Conservation (phyloP, 2,113 vertebrate species). For the Sciurus niger region DNA sequence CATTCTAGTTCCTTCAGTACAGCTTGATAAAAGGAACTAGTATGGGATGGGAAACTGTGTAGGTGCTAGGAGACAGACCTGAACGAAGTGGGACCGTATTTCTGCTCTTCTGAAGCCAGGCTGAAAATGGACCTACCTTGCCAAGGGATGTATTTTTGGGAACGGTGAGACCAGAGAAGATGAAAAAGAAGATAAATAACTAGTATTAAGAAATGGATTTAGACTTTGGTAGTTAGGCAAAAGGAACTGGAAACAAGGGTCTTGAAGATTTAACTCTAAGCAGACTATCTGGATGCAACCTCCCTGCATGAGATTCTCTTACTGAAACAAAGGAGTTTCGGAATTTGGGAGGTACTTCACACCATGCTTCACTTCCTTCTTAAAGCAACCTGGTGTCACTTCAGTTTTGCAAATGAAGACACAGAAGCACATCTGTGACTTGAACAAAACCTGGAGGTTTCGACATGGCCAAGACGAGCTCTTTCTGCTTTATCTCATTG, state of each 20-base stretch:
- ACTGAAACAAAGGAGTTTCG: not conserved
- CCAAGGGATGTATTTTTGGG: not conserved
- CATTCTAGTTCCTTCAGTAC: not conserved
- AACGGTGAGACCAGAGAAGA: not conserved
- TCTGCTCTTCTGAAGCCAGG: not conserved
- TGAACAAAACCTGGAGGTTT: not conserved
- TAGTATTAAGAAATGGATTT: not conserved
- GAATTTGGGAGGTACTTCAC: not conserved
- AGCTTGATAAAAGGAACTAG: not conserved
- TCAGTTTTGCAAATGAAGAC: not conserved
- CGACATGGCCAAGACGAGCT: not conserved
- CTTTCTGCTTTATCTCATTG: not conserved
- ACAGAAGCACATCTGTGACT: not conserved
- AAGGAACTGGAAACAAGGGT: not conserved
- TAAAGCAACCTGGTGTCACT: not conserved
- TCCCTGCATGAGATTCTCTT: rapidly evolving
- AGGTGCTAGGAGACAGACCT: not conserved
- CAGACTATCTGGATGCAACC: not conserved
- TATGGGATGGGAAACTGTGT: not conserved
- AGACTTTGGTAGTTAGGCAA: not conserved
- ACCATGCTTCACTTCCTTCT: not conserved
- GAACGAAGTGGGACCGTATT: not conserved
- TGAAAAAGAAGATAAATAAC: not conserved
- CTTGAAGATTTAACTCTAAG: not conserved
- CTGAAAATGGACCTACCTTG: not conserved